phyloP scores from a whole-genome alignment of 2,113 vertebrate genomes.

The Perca schrenkii region DNA sequence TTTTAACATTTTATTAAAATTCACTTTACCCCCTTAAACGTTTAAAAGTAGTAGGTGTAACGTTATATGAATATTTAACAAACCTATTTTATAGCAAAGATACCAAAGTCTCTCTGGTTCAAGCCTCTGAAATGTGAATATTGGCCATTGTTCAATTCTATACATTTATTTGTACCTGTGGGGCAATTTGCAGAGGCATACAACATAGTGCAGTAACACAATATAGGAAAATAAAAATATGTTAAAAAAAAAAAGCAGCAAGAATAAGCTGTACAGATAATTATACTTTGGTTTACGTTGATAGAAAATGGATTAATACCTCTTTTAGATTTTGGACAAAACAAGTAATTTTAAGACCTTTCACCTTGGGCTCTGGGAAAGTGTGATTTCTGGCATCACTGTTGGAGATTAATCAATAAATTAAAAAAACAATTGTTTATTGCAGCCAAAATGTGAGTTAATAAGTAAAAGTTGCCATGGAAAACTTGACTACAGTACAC shows the following conservation, averaged over 20 bases:
- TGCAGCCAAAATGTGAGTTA: neutral
- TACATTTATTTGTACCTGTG: too few relatives aligned
- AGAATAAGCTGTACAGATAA: too few relatives aligned
- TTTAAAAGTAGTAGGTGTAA: neutral
- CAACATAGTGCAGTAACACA: too few relatives aligned
- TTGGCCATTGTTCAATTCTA: neutral
- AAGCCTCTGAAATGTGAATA: neutral
- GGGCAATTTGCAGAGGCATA: too few relatives aligned
- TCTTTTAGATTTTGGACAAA: neutral
- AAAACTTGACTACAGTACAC: neutral
- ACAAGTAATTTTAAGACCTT: neutral
- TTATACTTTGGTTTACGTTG: too few relatives aligned
- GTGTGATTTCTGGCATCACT: neutral
- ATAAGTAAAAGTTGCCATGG: neutral
- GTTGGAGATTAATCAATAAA: neutral
- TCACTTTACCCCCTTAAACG: neutral
- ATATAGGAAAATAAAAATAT: too few relatives aligned
- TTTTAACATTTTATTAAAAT: neutral
- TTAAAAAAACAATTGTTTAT: neutral
- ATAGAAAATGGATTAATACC: too few relatives aligned
- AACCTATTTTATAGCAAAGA: neutral
- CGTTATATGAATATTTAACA: neutral
- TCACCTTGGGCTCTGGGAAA: neutral
- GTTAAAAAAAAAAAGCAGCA: too few relatives aligned
- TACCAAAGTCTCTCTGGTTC: neutral